Evolutionary conservation across 2,888 invertebrate species (phyloP), one percentile per base, ranked within the genome.

Genomic region (Tiliacea citrago): DNA sequence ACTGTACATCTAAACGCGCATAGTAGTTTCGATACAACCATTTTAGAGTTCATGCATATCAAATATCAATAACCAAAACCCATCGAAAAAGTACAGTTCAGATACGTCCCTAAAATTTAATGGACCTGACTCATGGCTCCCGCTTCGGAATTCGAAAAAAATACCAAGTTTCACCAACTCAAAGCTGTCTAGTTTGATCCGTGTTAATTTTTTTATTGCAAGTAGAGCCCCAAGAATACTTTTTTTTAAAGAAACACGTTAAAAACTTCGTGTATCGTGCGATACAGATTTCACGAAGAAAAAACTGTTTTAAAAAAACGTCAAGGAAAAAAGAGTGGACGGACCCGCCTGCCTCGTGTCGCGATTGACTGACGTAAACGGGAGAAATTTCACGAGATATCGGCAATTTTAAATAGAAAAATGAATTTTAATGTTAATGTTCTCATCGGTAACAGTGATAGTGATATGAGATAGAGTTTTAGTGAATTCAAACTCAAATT

Each of bases 221-320:
- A 75, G 73, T 80, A 63, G 55, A 78, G 42, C 68, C 75, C 76
- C 79, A 86, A 75, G 77, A 82, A 82, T 39, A 69, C 60, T 70
- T 78, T 78, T 79, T 90, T 91, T 91, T 87, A 66, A 85, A 86
- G 86, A 88, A 88, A 85, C 81, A 90, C 86, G 87, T 88, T 90
- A 91, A 92, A 92, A 90, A 91, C 85, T 91, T 91, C 91, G 91
- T 91, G 89, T 93, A 91, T 92, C 93, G 94, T 95, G 94, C 94
- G 91, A 94, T 95, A 94, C 94, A 94, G 93, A 94, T 94, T 94
- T 93, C 91, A 92, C 90, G 88, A 91, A 84, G 88, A 91, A 92
- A 93, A 93, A 92, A 91, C 67, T 82, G 75, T 75, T 82, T 88
- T 89, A 91, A 90, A 90, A 87, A 87, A 87, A 87, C 86, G 85